These are phyloP conservation scores for Drosophila planitibia DNA, from an alignment of 2,888 invertebrate species.

Conservation along the genomic window DNA sequence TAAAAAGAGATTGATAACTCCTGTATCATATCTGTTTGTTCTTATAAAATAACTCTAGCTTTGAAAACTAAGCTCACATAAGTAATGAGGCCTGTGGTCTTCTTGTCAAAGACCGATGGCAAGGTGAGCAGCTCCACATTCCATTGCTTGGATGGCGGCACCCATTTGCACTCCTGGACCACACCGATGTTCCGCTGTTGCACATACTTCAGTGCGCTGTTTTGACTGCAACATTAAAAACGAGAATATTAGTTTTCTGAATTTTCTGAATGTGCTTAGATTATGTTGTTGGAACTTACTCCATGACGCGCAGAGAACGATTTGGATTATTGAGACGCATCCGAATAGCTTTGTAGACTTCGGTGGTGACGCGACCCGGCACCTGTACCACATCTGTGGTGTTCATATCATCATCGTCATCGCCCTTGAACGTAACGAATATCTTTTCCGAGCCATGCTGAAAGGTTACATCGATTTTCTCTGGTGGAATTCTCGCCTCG, in stretches of 20 bases:
- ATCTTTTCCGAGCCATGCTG: constrained; percentile 87
- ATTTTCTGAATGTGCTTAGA: background rate
- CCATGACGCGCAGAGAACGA: constrained; percentile 77
- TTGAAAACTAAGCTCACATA: constrained; percentile 85
- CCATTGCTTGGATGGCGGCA: constrained; percentile 67
- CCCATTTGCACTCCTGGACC: constrained; percentile 75
- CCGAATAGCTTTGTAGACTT: constrained; percentile 92
- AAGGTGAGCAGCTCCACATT: constrained; percentile 87
- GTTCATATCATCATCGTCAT: constrained; percentile 64
- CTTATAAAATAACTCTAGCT: background rate
- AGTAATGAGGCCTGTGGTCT: constrained; percentile 86
- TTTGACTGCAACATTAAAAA: constrained; percentile 82
- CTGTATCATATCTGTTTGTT: too few relatives aligned
- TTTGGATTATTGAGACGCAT: constrained; percentile 87
- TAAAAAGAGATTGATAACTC: too few relatives aligned
- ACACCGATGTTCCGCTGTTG: constrained; percentile 78
- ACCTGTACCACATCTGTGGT: constrained; percentile 82
- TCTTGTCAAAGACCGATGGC: constrained; percentile 87
- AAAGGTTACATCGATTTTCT: constrained; percentile 84
- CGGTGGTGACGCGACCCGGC: constrained; percentile 88
- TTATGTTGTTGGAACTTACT: constrained; percentile 67
- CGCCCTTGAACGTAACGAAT: constrained; percentile 88
- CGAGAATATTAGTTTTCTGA: background rate
- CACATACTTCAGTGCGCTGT: constrained; percentile 86
- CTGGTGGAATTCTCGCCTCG: constrained; percentile 84